Percentiles rank a stretch among this genome's conserved stretches.
These are phyloP conservation scores for Silvanus unidentatus DNA, from an alignment of 2,888 invertebrate species.

Conservation along the genomic window DNA sequence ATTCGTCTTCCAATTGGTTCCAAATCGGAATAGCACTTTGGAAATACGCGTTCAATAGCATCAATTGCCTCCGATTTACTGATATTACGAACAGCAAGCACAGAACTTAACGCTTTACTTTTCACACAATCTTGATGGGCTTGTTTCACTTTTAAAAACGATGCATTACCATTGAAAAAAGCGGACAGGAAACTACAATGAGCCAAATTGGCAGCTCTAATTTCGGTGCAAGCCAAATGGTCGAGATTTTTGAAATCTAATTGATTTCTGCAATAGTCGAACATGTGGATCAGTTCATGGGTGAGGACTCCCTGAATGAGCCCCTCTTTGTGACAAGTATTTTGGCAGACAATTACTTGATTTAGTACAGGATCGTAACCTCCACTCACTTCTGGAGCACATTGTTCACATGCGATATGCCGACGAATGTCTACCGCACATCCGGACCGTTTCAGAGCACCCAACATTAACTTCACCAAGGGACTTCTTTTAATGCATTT, in stretches of 20 bases:
- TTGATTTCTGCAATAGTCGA: conserved; percentile 85
- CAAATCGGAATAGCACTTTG: conserved; percentile 83
- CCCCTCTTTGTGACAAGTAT: conserved; percentile 63
- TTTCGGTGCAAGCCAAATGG: conserved; percentile 92
- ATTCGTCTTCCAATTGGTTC: conserved; percentile 84
- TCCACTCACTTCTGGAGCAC: conserved; percentile 76
- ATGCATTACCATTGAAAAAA: conserved; percentile 69
- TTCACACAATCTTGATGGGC: conserved; percentile 87
- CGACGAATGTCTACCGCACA: conserved; percentile 77
- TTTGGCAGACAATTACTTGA: conserved; percentile 89
- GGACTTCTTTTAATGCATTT: conserved; percentile 71
- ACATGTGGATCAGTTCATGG: conserved; percentile 96
- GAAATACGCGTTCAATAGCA: conserved; percentile 82
- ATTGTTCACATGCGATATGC: conserved; percentile 89
- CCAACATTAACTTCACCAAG: conserved; percentile 78
- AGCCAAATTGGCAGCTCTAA: conserved; percentile 87
- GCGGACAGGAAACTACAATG: conserved; percentile 87
- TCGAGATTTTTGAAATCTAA: conserved; percentile 84
- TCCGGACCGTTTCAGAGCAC: conserved; percentile 72
- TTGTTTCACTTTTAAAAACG: conserved; percentile 63
- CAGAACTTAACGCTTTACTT: conserved; percentile 76
- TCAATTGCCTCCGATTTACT: conserved; percentile 63
- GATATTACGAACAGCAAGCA: conserved; percentile 75
- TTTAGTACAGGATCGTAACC: conserved; percentile 84
- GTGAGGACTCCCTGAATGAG: conserved; percentile 75